Conservation (phyloP, 2,888 invertebrate species). For the Chrysomela aeneicollis region DNA sequence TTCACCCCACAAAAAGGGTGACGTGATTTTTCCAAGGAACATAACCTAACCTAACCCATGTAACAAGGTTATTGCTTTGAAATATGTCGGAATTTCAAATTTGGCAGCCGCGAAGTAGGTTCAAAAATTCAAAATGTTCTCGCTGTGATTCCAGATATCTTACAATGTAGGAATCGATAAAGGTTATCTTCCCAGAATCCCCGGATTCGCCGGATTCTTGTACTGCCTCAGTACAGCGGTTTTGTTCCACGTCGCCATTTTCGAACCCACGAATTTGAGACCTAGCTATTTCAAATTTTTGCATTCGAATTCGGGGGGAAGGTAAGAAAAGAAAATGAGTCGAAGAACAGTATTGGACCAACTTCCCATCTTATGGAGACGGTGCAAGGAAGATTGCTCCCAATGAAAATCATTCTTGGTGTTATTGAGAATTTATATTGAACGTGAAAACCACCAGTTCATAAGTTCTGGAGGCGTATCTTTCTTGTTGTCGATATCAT, state of each 20-base stretch:
- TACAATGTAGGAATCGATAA: constrained; percentile 74
- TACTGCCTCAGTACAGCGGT: constrained; percentile 81
- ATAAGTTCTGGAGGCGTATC: too few relatives aligned
- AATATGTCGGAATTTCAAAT: background rate
- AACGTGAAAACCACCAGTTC: too few relatives aligned
- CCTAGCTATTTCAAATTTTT: constrained; percentile 87
- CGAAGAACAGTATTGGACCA: background rate
- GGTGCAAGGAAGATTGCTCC: too few relatives aligned
- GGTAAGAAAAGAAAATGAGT: constrained; percentile 57
- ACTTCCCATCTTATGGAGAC: background rate
- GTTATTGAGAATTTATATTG: too few relatives aligned
- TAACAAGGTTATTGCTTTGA: too few relatives aligned
- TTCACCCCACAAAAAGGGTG: too few relatives aligned
- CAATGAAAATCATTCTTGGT: too few relatives aligned
- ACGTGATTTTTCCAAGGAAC: too few relatives aligned
- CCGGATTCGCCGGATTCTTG: constrained; percentile 73
- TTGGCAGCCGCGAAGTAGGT: background rate
- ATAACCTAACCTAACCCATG: too few relatives aligned
- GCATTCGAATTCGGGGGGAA: constrained; percentile 75
- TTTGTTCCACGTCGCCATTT: constrained; percentile 78
- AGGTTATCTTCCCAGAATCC: constrained; percentile 73
- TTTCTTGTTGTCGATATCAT: background rate
- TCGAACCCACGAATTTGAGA: constrained; percentile 81
- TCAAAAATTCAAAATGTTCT: background rate
- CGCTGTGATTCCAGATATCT: constrained; percentile 65